Evolutionary conservation across 2,113 vertebrate genomes (phyloP), one percentile per base, ranked within the genome.

Genomic region (Cyanoramphus novaezelandiae): DNA sequence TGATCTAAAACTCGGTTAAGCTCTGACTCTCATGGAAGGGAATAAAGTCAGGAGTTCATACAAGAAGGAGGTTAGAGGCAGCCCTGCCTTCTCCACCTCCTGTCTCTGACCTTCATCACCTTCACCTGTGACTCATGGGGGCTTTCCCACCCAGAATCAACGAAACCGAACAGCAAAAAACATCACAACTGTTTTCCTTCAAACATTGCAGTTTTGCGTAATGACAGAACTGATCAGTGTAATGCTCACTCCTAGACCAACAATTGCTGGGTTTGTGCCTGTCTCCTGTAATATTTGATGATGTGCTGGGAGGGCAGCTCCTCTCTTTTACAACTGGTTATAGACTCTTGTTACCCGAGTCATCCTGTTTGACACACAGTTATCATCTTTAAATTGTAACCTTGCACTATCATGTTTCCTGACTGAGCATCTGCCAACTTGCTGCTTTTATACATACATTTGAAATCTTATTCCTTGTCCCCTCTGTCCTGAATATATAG

Each of bases 261-360:
- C 39, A 75, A 7, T 13, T 10, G 43, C 21, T 35, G 41, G 31
- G 1, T 82, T 82, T 65, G n/a, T 11, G 8, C 23, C 46, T n/a
- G 10, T 33, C 29, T 63, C 49, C 46, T 1, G 0, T 31, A n/a
- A 33, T 21, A 3, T 31, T 23, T 9, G 70, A 10, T 29, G 13
- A 2, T 9, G 13, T 0, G 1, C 50, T 53, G 20, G 16, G 47
- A 57, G 20, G 44, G 39, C 35, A 82, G 46, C 21, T 6, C 28
- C n/a, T 76, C 20, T 23, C 0, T 12, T 62, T 39, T 31, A 25
- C 55, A 52, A 37, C 37, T 70, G 41, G 10, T 55, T 7, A 2
- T 3, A 25, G n/a, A 16, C 14, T 9, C 17, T 21, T 28, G 16
- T 16, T 55, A 11, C 69, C 37, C 7, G 7, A 9, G n/a, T 17